Evolutionary conservation across 2,113 vertebrate species (phyloP).

Genomic region (Indicator maculatus): DNA sequence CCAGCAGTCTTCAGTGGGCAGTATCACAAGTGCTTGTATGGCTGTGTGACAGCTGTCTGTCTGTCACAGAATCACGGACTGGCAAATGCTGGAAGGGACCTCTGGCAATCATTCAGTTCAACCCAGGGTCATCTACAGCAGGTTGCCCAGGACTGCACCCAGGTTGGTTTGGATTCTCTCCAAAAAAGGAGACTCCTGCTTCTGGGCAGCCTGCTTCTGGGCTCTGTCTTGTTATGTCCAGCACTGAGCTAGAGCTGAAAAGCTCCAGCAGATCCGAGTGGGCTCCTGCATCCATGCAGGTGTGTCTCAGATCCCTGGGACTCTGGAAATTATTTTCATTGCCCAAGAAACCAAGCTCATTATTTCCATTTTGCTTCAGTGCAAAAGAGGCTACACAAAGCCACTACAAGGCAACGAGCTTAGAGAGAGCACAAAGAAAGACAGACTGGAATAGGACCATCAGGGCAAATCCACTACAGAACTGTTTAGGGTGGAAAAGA

Average conservation of each 20-base stretch:
- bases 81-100: too few relatives aligned
- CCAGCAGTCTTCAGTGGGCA: neutral
- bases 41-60: neutral
- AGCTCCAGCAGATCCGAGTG: neutral
- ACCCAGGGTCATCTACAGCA: too few relatives aligned
- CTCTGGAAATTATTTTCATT: neutral
- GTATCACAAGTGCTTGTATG: neutral
- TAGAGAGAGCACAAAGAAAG: neutral
- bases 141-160: too few relatives aligned
- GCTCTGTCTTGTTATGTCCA: neutral
- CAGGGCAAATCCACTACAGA: neutral
- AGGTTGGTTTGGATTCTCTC: too few relatives aligned
- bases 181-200: too few relatives aligned
- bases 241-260: neutral
- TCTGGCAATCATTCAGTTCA: too few relatives aligned
- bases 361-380: neutral
- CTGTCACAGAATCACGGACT: neutral
- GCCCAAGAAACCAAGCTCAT: neutral
- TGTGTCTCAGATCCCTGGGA: neutral
- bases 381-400: neutral
- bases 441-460: fast-evolving
- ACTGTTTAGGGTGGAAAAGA: too few relatives aligned
- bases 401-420: neutral
- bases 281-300: neutral
- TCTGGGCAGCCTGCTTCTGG: too few relatives aligned